These are phyloP conservation scores for Hemistola chrysoprasaria DNA, from an alignment of 2,888 invertebrate genomes.

Conservation along the genomic window DNA sequence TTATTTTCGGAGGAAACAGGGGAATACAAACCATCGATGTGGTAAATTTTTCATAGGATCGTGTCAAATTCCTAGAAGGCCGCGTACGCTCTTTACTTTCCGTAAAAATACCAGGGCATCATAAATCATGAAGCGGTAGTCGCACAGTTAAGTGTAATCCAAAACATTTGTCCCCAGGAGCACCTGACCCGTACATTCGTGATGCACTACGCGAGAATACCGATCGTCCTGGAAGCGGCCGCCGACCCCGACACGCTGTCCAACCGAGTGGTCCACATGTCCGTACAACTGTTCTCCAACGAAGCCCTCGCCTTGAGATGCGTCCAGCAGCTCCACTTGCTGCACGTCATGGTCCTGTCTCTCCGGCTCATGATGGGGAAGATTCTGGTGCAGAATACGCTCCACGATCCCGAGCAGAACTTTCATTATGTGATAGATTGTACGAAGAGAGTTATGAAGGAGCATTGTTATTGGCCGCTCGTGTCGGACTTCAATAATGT, in stretches of 20 bases:
- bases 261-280: conserved; percentile 98
- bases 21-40: too few species aligned
- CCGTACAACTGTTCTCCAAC: conserved; percentile 97
- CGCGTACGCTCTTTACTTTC: too few species aligned
- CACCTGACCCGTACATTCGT: conserved; percentile 97
- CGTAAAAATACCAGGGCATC: too few species aligned
- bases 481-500: conserved; percentile 98
- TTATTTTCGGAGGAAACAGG: too few species aligned
- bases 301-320: conserved; percentile 94
- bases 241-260: conserved; percentile 95
- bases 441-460: conserved; percentile 95
- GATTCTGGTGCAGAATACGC: conserved; percentile 92
- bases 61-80: too few species aligned
- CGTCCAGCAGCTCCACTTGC: conserved; percentile 93
- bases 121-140: too few species aligned
- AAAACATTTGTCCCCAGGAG: conserved; percentile 81
- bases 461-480: conserved; percentile 99
- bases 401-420: conserved; percentile 91
- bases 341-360: conserved; percentile 97
- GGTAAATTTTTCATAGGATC: too few species aligned
- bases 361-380: conserved; percentile 94
- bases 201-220: conserved; percentile 97
- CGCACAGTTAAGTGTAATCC: too few species aligned
- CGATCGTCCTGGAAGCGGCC: conserved; percentile 93
- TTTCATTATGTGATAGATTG: conserved; percentile 97